Evolutionary conservation across 1,140 invertebrate genomes (phyloP), one percentile per base, ranked within the genome.

Genomic region (Drosophila littoralis): DNA sequence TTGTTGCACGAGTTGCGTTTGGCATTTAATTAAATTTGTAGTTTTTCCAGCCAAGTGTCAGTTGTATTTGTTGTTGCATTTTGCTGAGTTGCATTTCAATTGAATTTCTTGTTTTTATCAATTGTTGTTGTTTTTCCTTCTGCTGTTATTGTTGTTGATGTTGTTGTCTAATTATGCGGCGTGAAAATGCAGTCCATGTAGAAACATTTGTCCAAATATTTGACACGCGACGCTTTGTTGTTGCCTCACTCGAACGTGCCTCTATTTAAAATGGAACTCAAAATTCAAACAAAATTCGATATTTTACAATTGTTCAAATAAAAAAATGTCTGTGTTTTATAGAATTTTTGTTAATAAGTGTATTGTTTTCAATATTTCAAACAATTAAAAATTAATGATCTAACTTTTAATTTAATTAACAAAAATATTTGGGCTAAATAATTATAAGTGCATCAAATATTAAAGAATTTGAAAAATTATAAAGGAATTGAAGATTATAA

Each of bases 141-240:
- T 8, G 32, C 43, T 70, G 36, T 64, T 48, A 33, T 38, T 46
- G 35, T 48, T 61, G 35, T 61, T 52, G 32, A 15, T 46, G n/a
- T 35, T 61, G 33, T 43, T 68, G 65, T 78, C 65, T 88, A 88
- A 86, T 86, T 86, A 86, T 86, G 79, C 79, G 83, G 83, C 83
- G 83, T 86, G 83, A 86, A 86, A 86, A 86, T 86, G 83, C 83
- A 83, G 83, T 70, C 65, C 83, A 88, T 88, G 83, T 86, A 88
- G 76, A 77, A 88, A 77, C 85, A 86, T 76, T 67, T 73, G 54
- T 67, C 67, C 64, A 73, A 73, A 59, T 69, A 74, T 69, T 61
- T 85, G 81, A 85, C 81, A 70, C 77, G 74, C 70, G 60, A 77
- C 72, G 55, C 46, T 40, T 59, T 51, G 43, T 57, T 38, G 63